Evolutionary conservation across 2,797 vertebrate genomes (phyloP).

Genomic region (Tachyglossus aculeatus): DNA sequence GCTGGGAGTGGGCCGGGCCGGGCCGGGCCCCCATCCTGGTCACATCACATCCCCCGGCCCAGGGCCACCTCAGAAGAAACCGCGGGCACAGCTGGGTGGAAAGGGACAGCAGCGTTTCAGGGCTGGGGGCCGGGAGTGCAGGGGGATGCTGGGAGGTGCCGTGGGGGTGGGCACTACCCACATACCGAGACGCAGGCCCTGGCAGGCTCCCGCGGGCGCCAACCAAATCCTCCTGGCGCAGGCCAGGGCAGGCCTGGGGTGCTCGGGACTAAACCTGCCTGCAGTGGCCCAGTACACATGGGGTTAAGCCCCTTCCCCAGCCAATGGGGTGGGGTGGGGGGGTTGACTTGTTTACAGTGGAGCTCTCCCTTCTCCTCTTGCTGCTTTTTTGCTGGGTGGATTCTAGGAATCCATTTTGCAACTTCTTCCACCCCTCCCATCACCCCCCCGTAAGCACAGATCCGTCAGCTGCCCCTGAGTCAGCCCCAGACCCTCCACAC

Average conservation of each 20-base stretch:
- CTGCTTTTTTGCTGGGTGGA: conserved; percentile 36
- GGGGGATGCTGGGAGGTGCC: too few relatives aligned
- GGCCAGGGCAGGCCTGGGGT: conserved; percentile 24
- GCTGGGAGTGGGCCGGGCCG: too few relatives aligned
- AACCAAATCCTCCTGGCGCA: background rate
- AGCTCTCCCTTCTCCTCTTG: conserved; percentile 12
- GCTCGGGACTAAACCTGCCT: background rate
- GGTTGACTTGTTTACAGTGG: conserved; percentile 35
- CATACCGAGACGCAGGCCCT: too few relatives aligned
- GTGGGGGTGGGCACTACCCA: too few relatives aligned
- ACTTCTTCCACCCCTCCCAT: conserved; percentile 2
- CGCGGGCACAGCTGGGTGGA: too few relatives aligned
- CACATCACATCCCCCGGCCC: too few relatives aligned
- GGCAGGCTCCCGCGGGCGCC: too few relatives aligned
- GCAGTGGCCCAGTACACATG: background rate
- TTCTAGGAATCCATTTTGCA: conserved; percentile 54
- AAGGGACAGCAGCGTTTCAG: too few relatives aligned
- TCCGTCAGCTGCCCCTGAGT: conserved; percentile 63
- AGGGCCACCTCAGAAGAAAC: too few relatives aligned
- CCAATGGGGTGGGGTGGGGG: background rate
- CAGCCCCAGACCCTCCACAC: conserved; percentile 38
- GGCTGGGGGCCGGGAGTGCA: too few relatives aligned
- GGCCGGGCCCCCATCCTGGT: too few relatives aligned
- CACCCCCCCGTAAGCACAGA: conserved; percentile 10
- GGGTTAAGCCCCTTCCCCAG: conserved; percentile 27